These are phyloP conservation scores for Eclectus roratus DNA, from an alignment of 2,113 vertebrate genomes.

Conservation along the genomic window DNA sequence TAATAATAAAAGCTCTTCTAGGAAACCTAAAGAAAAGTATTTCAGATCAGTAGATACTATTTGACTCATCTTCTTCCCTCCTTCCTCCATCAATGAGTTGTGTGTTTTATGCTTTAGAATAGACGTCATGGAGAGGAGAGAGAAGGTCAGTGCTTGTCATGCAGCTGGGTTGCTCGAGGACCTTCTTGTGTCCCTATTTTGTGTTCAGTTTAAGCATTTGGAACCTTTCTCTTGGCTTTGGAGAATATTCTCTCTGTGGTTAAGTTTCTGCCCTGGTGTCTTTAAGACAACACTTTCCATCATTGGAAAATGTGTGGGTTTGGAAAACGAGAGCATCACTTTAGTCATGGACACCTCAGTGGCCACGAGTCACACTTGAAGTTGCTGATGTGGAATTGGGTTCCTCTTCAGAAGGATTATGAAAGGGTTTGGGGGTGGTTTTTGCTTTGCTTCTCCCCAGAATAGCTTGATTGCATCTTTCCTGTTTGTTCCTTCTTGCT, in stretches of 20 bases:
- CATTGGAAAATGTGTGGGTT: neutral
- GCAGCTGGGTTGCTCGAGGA: neutral
- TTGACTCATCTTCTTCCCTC: neutral
- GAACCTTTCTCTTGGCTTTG: neutral
- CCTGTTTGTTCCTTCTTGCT: neutral
- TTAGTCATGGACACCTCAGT: neutral
- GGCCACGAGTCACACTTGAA: neutral
- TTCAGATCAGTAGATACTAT: neutral
- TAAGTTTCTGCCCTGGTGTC: neutral
- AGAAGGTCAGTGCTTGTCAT: accelerated
- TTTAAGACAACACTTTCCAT: neutral
- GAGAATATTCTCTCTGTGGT: neutral
- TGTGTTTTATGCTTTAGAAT: neutral
- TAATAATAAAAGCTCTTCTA: neutral
- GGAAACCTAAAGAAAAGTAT: neutral
- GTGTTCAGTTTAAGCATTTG: neutral
- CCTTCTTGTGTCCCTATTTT: neutral
- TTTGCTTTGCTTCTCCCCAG: neutral
- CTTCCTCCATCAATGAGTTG: neutral
- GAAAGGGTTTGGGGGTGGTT: neutral
- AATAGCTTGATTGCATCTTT: neutral
- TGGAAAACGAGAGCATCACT: neutral
- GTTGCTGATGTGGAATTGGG: neutral
- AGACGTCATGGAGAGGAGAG: neutral
- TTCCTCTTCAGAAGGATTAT: neutral